Percentiles rank a stretch among this genome's conserved stretches.
Conservation (phyloP, 1,140 invertebrate species). For the Venustaconcha ellipsiformis region DNA sequence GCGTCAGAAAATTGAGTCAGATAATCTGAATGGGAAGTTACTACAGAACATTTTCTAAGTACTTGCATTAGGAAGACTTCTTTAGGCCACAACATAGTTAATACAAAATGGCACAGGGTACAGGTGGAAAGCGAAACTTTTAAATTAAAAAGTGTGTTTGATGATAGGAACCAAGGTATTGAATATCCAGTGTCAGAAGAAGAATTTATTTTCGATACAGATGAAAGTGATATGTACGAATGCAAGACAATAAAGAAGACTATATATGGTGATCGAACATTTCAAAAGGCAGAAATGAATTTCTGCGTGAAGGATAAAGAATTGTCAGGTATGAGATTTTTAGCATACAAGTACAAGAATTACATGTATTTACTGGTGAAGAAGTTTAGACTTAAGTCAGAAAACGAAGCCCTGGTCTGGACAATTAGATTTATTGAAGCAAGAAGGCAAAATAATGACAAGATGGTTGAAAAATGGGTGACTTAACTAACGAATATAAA, state of each 20-base stretch:
- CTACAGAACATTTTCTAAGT: slow-evolving; percentile 23
- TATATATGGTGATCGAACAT: slow-evolving; percentile 15
- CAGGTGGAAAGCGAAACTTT: slow-evolving; percentile 9
- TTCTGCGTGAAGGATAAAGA: slow-evolving; percentile 43
- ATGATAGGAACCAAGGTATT: slow-evolving; percentile 30
- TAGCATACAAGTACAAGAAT: slow-evolving; percentile 30
- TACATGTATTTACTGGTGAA: slow-evolving; percentile 33
- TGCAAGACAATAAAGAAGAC: slow-evolving; percentile 24
- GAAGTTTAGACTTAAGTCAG: slow-evolving; percentile 38
- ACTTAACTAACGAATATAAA: slow-evolving; percentile 45
- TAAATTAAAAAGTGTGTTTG: too few relatives aligned
- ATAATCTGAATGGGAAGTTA: slow-evolving; percentile 27
- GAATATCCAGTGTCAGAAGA: slow-evolving; percentile 15
- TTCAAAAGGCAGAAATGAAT: slow-evolving; percentile 29
- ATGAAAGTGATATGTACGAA: slow-evolving; percentile 40
- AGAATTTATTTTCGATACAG: slow-evolving; percentile 51
- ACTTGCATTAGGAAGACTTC: slow-evolving; percentile 22
- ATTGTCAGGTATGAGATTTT: slow-evolving; percentile 34
- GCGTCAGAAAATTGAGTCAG: slow-evolving; percentile 22
- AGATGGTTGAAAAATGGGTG: slow-evolving; percentile 42
- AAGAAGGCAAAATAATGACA: slow-evolving; percentile 41
- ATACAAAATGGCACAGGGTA: slow-evolving; percentile 24
- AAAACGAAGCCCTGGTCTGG: slow-evolving; percentile 33
- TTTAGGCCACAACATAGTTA: slow-evolving; percentile 25
- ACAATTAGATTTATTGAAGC: slow-evolving; percentile 31